These are phyloP conservation scores for Diadophis punctatus DNA, from an alignment of 2,113 vertebrate species.

Conservation along the genomic window DNA sequence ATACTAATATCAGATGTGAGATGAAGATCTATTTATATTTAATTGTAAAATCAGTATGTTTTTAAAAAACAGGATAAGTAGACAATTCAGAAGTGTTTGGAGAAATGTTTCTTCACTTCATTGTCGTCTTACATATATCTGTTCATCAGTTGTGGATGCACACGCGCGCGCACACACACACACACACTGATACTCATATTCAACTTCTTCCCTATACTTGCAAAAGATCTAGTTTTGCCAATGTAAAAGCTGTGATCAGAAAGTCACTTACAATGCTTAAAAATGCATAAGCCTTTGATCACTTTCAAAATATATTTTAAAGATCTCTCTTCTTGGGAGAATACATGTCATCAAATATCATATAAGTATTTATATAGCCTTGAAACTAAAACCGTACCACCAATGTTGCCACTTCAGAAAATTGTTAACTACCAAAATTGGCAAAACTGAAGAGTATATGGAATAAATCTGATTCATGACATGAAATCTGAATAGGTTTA, in stretches of 20 bases:
- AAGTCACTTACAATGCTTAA: neutral
- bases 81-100: neutral
- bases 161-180: neutral
- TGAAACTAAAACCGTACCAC: neutral
- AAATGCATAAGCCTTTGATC: neutral
- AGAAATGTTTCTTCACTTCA: neutral
- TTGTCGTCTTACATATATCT: neutral
- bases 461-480: neutral
- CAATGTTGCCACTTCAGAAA: neutral
- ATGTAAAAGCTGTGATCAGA: neutral
- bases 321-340: neutral
- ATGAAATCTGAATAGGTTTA: fast-evolving
- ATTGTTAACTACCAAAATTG: neutral
- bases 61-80: neutral
- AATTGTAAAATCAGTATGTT: neutral
- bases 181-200: neutral
- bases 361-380: neutral
- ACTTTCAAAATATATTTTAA: neutral
- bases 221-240: neutral
- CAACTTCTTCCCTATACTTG: neutral
- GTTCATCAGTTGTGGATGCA: neutral
- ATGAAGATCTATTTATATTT: neutral
- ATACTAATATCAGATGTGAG: neutral
- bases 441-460: neutral
- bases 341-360: neutral